Conservation (phyloP, 1,140 invertebrate genomes). For the Trachymyrmex septentrionalis region DNA sequence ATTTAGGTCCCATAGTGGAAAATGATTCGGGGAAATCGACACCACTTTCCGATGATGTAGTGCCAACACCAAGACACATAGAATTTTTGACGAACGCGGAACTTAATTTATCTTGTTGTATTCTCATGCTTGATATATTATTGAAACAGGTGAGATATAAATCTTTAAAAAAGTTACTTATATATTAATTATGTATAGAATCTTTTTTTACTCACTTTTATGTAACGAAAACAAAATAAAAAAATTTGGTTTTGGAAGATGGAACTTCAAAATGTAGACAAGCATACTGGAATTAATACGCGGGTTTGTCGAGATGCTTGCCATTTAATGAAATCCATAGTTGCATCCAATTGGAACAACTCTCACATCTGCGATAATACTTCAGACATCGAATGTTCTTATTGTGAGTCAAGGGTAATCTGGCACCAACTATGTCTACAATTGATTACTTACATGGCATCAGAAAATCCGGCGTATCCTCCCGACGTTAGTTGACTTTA, state of each 20-base stretch:
- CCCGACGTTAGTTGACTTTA: conserved; percentile 90
- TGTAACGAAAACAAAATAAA: not conserved
- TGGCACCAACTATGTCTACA: conserved; percentile 96
- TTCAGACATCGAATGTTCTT: conserved; percentile 91
- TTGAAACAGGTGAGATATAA: conserved; percentile 93
- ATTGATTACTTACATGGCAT: conserved; percentile 93
- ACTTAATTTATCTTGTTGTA: conserved; percentile 96
- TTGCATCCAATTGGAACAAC: conserved; percentile 92
- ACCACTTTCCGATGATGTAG: conserved; percentile 91
- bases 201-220: not conserved
- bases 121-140: conserved; percentile 98
- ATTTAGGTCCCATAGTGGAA: conserved; percentile 88
- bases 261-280: conserved; percentile 96
- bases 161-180: not conserved
- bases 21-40: conserved; percentile 91
- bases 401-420: conserved; percentile 96
- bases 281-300: conserved; percentile 93
- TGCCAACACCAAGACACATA: conserved; percentile 87
- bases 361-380: conserved; percentile 89
- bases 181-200: not conserved
- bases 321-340: conserved; percentile 93
- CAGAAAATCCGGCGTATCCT: conserved; percentile 90
- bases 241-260: conserved; percentile 88
- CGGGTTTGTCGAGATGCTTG: conserved; percentile 92
- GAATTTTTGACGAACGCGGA: conserved; percentile 90